phyloP scores from a whole-genome alignment of 2,888 invertebrate genomes.

The Pristionchus mayeri region DNA sequence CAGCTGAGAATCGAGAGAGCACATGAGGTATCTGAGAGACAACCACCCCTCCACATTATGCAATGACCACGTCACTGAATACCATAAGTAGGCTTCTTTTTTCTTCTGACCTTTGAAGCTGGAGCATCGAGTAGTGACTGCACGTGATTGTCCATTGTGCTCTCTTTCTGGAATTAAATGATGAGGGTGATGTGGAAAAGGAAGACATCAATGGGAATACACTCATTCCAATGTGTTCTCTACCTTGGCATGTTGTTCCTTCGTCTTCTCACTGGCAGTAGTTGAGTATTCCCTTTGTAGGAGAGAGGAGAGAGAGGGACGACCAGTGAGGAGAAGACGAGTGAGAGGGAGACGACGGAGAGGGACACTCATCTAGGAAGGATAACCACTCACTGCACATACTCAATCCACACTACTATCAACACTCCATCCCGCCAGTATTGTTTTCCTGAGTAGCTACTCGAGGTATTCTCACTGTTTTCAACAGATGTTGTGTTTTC shows the following conservation, averaged over 20 bases:
- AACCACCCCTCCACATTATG: background rate
- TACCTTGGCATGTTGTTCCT: background rate
- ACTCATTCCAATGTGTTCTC: background rate
- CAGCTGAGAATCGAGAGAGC: slow-evolving; percentile 56
- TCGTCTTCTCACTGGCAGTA: background rate
- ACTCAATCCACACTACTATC: background rate
- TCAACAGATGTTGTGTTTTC: background rate
- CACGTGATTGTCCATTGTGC: background rate
- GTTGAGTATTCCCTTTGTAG: background rate
- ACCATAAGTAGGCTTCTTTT: too few relatives aligned
- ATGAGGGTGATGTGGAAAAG: background rate
- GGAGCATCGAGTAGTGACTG: slow-evolving; percentile 42
- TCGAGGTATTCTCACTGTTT: slow-evolving; percentile 26
- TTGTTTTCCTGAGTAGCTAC: background rate
- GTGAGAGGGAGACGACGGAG: background rate
- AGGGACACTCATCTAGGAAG: background rate
- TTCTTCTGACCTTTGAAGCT: slow-evolving; percentile 6
- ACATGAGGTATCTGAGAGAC: slow-evolving; percentile 42
- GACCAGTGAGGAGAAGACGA: background rate
- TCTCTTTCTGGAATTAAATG: background rate
- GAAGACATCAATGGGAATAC: background rate
- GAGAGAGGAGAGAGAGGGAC: background rate
- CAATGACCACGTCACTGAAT: background rate
- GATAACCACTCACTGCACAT: background rate
- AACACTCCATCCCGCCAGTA: background rate